phyloP scores from a whole-genome alignment of 1,140 invertebrate species.

The Micrasema minimum region DNA sequence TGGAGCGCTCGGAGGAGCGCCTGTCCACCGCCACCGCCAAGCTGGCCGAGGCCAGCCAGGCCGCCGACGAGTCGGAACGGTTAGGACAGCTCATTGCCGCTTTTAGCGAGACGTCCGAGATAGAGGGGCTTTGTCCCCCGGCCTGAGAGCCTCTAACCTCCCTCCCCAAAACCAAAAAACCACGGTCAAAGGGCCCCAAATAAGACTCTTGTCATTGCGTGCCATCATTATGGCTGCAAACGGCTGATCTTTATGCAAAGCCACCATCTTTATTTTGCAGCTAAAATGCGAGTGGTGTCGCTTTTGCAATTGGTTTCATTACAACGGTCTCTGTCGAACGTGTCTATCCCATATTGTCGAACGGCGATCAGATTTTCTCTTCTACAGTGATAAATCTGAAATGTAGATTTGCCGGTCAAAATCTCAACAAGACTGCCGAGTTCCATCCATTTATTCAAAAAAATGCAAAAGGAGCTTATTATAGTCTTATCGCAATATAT shows the following conservation, averaged over 20 bases:
- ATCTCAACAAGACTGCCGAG: conserved; percentile 18
- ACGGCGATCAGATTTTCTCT: conserved; percentile 4
- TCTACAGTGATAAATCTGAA: neutral
- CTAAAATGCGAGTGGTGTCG: no score
- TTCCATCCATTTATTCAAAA: conserved; percentile 7
- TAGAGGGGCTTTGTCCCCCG: conserved; percentile 1
- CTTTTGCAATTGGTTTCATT: no score
- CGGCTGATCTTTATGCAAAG: no score
- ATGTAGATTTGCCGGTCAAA: neutral
- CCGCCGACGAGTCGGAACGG: conserved; percentile 99
- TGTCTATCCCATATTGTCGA: no score
- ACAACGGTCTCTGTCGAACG: conserved; percentile 1
- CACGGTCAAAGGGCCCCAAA: no score
- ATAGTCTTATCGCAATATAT: neutral
- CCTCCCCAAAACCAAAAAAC: no score
- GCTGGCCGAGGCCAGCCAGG: conserved; percentile 97
- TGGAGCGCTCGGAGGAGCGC: conserved; percentile 98
- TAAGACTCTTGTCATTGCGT: no score
- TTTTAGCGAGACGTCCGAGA: conserved; percentile 2
- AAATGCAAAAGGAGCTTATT: neutral
- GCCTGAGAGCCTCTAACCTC: neutral
- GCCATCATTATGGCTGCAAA: no score
- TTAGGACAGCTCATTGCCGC: conserved; percentile 66
- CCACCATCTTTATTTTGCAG: no score
- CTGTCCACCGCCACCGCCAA: conserved; percentile 96